phyloP scores from a whole-genome alignment of 2,888 invertebrate species.

The Caenorhabditis japonica region DNA sequence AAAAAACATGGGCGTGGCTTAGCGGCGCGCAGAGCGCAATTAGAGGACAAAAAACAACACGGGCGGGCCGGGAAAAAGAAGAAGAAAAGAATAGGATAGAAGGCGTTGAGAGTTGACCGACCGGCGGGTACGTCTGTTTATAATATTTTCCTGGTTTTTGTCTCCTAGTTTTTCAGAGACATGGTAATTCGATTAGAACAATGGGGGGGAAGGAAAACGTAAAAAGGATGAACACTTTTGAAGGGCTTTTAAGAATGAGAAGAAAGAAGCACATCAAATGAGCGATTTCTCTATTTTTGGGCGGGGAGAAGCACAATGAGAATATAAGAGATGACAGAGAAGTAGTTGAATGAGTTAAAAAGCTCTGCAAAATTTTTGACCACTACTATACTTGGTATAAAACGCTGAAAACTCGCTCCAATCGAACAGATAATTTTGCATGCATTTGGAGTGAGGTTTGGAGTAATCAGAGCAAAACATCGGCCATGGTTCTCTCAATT shows the following conservation, averaged over 20 bases:
- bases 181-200: conserved; percentile 49
- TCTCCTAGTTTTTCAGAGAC: conserved; percentile 12
- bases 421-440: no score
- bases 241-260: conserved; percentile 3
- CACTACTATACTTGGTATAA: no score
- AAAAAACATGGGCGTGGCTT: conserved; percentile 44
- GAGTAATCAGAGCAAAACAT: no score
- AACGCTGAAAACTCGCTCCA: no score
- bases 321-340: no score
- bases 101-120: no score
- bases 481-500: no score
- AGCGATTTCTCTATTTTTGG: neutral
- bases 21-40: conserved; percentile 41
- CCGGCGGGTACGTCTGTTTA: conserved; percentile 33
- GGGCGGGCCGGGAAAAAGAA: conserved; percentile 11
- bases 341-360: no score
- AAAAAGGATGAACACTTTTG: conserved; percentile 14
- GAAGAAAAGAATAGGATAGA: neutral
- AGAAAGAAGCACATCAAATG: conserved; percentile 4
- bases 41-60: conserved; percentile 45
- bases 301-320: neutral
- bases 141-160: conserved; percentile 26
- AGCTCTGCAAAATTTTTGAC: no score
- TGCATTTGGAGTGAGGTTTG: no score
- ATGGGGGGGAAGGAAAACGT: conserved; percentile 9